These are phyloP conservation scores for Emydura subglobosa DNA, from an alignment of 2,113 vertebrate genomes.

Conservation along the genomic window DNA sequence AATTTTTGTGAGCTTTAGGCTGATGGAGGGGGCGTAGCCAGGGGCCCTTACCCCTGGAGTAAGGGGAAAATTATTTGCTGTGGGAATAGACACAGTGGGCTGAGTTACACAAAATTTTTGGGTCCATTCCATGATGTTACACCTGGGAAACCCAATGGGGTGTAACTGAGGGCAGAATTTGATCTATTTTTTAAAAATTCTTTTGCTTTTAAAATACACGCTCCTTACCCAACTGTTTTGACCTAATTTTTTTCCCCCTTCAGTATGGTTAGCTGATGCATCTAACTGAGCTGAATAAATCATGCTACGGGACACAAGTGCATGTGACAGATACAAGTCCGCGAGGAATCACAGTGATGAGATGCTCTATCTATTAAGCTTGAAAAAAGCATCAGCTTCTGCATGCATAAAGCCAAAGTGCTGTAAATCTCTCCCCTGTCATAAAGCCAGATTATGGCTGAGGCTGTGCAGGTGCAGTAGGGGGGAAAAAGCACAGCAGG, in stretches of 20 bases:
- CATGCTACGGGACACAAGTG: neutral
- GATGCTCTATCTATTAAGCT: neutral
- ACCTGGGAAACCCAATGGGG: neutral
- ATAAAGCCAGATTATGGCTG: neutral
- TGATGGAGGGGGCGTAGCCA: neutral
- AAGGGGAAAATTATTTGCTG: neutral
- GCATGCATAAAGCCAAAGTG: neutral
- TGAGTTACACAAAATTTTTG: neutral
- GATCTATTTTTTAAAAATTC: neutral
- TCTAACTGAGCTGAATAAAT: constrained; percentile 17
- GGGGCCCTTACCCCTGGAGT: neutral
- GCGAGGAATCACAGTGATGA: neutral
- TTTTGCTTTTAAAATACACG: neutral
- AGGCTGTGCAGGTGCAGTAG: neutral
- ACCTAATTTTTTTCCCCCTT: neutral
- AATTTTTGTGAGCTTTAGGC: neutral
- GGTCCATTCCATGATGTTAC: neutral
- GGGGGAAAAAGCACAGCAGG: neutral
- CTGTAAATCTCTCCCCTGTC: neutral
- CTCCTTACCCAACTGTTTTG: neutral
- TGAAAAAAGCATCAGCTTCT: neutral
- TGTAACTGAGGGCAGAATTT: neutral
- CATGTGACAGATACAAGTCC: neutral
- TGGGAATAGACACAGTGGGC: neutral
- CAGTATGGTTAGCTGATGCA: neutral